Conservation (phyloP, 2,113 vertebrate genomes). For the Ctenodactylus gundi region DNA sequence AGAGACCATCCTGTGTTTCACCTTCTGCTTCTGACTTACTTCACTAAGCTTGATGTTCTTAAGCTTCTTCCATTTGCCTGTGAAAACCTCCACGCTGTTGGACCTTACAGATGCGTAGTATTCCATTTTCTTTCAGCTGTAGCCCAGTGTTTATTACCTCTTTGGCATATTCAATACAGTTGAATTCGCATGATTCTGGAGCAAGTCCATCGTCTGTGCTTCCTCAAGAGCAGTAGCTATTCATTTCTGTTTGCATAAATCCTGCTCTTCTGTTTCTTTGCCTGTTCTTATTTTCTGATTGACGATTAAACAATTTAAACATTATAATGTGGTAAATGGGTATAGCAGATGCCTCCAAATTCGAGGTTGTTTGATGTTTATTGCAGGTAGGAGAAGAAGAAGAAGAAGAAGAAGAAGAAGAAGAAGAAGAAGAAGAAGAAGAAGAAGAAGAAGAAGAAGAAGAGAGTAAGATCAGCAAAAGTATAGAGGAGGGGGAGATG, state of each 20-base stretch:
- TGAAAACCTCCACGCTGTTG: too few relatives aligned
- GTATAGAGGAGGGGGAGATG: too few relatives aligned
- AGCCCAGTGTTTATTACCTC: background rate
- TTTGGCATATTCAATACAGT: background rate
- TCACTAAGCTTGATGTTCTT: too few relatives aligned
- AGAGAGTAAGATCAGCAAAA: too few relatives aligned
- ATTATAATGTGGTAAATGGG: background rate
- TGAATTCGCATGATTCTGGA: background rate
- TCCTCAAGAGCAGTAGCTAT: background rate
- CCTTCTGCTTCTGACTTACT: too few relatives aligned
- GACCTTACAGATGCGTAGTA: too few relatives aligned
- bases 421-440: too few relatives aligned
- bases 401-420: too few relatives aligned
- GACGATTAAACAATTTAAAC: background rate
- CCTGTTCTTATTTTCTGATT: background rate
- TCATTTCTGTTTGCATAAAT: background rate
- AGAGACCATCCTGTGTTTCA: too few relatives aligned
- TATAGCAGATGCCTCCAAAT: background rate
- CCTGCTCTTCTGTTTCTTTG: background rate
- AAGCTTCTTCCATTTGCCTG: too few relatives aligned
- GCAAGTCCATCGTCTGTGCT: background rate
- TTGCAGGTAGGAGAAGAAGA: background rate
- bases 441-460: too few relatives aligned
- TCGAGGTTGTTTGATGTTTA: background rate
- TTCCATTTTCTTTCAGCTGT: background rate